Evolutionary conservation across 2,113 vertebrate genomes (phyloP).

Genomic region (Holacanthus passer): DNA sequence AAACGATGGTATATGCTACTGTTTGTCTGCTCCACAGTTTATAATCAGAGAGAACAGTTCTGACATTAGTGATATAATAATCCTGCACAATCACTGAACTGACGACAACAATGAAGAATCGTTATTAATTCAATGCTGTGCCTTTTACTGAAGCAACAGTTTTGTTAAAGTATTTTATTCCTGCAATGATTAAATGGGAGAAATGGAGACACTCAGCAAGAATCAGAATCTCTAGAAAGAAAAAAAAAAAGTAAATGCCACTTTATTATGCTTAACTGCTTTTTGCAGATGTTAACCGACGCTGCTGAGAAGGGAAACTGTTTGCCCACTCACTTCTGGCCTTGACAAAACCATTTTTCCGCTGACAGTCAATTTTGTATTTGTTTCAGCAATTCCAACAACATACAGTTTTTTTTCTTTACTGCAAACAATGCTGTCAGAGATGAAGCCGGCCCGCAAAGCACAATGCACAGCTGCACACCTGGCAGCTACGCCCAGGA

Average conservation of each 20-base stretch:
- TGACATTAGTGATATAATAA: conserved; percentile 40
- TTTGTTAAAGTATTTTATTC: conserved; percentile 6
- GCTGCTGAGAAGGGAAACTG: background rate
- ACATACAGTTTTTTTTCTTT: background rate
- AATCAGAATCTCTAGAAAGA: background rate
- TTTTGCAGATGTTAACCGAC: background rate
- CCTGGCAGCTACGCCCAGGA: background rate
- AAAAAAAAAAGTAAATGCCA: background rate
- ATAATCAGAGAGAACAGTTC: conserved; percentile 22
- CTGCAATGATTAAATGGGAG: background rate
- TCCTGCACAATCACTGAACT: background rate
- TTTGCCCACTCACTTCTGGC: background rate
- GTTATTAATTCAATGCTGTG: conserved; percentile 26
- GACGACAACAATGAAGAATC: conserved; percentile 6
- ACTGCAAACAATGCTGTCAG: conserved; percentile 16
- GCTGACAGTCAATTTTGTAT: conserved; percentile 29
- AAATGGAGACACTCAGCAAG: background rate
- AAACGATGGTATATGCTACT: background rate
- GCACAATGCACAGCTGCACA: conserved; percentile 24
- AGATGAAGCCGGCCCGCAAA: conserved; percentile 11
- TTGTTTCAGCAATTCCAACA: conserved; percentile 6
- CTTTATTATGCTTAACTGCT: background rate
- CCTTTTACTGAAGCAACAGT: background rate
- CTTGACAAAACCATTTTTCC: conserved; percentile 23
- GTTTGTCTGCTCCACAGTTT: conserved; percentile 12